Percentiles rank a stretch among this genome's conserved stretches.
Evolutionary conservation across 2,797 vertebrate genomes (phyloP).

Genomic region (Cephalopachus bancanus): DNA sequence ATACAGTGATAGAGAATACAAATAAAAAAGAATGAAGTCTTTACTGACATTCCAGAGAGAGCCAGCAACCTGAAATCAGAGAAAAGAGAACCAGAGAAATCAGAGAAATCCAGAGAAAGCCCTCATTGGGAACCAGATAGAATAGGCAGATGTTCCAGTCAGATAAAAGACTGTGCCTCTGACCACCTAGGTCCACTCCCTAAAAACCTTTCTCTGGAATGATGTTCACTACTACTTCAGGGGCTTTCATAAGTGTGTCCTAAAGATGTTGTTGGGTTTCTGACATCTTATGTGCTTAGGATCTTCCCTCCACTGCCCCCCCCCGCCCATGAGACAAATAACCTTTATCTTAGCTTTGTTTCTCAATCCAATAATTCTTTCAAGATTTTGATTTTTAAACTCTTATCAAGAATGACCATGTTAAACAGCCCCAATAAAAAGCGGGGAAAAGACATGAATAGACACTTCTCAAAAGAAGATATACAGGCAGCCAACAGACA

Average conservation of each 20-base stretch:
- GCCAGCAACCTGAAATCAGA: not conserved
- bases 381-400: constrained; percentile 25
- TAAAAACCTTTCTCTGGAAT: not conserved
- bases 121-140: not conserved
- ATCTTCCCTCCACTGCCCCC: not conserved
- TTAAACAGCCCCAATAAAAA: too few relatives aligned
- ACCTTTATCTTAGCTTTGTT: not conserved
- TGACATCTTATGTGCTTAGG: not conserved
- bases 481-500: too few relatives aligned
- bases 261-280: not conserved
- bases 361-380: not conserved
- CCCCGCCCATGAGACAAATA: not conserved
- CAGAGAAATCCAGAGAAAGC: too few relatives aligned
- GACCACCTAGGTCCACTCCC: not conserved
- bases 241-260: not conserved
- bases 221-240: not conserved
- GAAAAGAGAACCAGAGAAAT: not conserved
- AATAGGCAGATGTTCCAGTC: not conserved
- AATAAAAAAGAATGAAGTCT: not conserved
- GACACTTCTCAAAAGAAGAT: too few relatives aligned
- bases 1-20: not conserved
- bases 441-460: too few relatives aligned
- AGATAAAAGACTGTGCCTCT: not conserved
- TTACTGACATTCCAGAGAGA: not conserved
- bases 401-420: not conserved